Base-by-base conservation (phyloP, 2,888 invertebrate species). In the Nesidiocoris tenuis region DNA sequence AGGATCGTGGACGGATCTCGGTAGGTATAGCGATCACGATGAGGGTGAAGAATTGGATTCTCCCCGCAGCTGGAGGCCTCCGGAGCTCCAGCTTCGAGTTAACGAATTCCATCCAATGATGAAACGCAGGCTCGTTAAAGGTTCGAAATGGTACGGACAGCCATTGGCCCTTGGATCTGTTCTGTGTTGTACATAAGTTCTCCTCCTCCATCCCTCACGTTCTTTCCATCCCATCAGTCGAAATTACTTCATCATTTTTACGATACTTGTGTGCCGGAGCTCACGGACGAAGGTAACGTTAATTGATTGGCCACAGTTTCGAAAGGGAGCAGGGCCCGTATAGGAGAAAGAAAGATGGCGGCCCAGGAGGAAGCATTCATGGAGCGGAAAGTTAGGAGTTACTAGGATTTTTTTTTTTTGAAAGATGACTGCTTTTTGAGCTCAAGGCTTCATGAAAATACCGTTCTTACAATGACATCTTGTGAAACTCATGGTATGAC, bases 181-280 rank as follows among this genome's bases (percentile, higher is more conserved):
- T 39, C 63, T 19, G 12, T 12, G 39, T 39, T 39, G 5, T 7
- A 39, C 39, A 39, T 39, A 12, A 39, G 12, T 39, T 12, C 12
- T 39, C 12, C 39, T 12, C 39, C 39, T 39, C n/a, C 39, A 39
- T 12, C 5, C 3, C 39, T 12, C 39, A 39, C 39, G 5, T n/a
- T 39, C 39, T 39, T 39, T 39, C n/a, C 39, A 39, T 39, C 39
- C 39, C 39, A 39, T 72, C 57, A 61, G 23, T 72, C 25, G 72
- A 72, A 72, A 72, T 72, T 72, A 72, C 72, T 72, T 72, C 72
- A 72, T 72, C 72, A 72, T 72, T 63, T 72, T 72, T 39, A 39
- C 12, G 39, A 39, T 39, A 23, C 55, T 61, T 39, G 54, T 72
- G 72, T 72, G 72, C 12, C 12, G 5, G 39, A 39, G 39, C 39